phyloP scores from a whole-genome alignment of 2,888 invertebrate species.

The Diarsia dahlii region DNA sequence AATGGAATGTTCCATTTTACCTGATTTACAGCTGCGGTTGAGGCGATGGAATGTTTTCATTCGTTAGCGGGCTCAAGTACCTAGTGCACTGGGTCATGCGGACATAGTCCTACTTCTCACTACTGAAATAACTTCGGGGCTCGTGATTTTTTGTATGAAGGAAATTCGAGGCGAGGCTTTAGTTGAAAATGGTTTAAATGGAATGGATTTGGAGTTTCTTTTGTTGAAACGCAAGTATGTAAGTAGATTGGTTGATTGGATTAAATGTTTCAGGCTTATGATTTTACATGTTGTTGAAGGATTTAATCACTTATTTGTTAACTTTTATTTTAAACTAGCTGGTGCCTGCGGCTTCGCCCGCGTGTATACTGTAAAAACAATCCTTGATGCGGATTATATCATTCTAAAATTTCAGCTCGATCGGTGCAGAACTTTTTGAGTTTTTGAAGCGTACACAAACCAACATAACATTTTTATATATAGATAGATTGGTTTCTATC shows the following conservation, averaged over 20 bases:
- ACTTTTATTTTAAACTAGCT: background rate
- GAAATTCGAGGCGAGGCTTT: conserved; percentile 16
- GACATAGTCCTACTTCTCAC: conserved; percentile 69
- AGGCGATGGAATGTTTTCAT: conserved; percentile 74
- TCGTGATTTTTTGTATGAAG: conserved; percentile 41
- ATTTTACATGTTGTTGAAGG: background rate
- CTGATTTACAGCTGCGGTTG: conserved; percentile 65
- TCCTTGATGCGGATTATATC: too few relatives aligned
- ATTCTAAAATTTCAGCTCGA: too few relatives aligned
- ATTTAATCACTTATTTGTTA: background rate
- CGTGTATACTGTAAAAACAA: too few relatives aligned
- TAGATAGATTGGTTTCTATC: too few relatives aligned
- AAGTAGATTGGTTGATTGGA: background rate
- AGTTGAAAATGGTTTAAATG: background rate
- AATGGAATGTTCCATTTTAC: conserved; percentile 44
- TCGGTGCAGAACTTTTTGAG: too few relatives aligned
- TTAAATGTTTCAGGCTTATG: background rate
- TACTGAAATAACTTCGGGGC: conserved; percentile 75
- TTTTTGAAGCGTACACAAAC: too few relatives aligned
- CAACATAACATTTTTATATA: too few relatives aligned
- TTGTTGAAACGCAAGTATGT: background rate
- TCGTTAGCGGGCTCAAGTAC: conserved; percentile 71
- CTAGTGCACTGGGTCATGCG: conserved; percentile 75
- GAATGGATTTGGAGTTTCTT: background rate
- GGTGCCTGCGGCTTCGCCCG: too few relatives aligned